phyloP scores from a whole-genome alignment of 2,113 vertebrate genomes.

The Silurus glanis region DNA sequence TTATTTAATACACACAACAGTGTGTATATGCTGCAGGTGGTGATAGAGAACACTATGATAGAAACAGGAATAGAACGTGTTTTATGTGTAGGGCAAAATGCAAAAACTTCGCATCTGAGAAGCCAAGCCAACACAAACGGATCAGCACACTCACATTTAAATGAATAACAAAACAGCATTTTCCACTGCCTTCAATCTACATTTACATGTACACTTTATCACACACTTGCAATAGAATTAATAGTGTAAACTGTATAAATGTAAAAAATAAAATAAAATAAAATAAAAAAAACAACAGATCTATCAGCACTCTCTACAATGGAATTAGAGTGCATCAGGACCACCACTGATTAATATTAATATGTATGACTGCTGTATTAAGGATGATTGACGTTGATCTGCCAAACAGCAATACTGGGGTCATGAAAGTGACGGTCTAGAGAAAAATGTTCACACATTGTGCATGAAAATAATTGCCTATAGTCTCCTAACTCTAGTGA shows the following conservation, averaged over 20 bases:
- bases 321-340: neutral
- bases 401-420: neutral
- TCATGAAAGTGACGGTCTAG: neutral
- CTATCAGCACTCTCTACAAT: neutral
- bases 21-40: neutral
- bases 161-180: neutral
- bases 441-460: neutral
- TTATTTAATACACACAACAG: neutral
- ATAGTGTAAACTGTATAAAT: neutral
- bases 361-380: neutral
- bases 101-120: neutral
- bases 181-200: neutral
- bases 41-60: neutral
- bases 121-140: neutral
- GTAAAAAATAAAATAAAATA: neutral
- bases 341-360: neutral
- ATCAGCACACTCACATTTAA: constrained; percentile 14
- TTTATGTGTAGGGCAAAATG: neutral
- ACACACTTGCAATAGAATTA: neutral
- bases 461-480: neutral
- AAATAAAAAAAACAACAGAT: neutral
- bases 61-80: neutral
- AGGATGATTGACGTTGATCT: neutral
- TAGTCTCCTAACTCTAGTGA: neutral
- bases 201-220: neutral